These are phyloP conservation scores for Axea sp. DNA, from an alignment of 2,888 invertebrate genomes.

Conservation along the genomic window DNA sequence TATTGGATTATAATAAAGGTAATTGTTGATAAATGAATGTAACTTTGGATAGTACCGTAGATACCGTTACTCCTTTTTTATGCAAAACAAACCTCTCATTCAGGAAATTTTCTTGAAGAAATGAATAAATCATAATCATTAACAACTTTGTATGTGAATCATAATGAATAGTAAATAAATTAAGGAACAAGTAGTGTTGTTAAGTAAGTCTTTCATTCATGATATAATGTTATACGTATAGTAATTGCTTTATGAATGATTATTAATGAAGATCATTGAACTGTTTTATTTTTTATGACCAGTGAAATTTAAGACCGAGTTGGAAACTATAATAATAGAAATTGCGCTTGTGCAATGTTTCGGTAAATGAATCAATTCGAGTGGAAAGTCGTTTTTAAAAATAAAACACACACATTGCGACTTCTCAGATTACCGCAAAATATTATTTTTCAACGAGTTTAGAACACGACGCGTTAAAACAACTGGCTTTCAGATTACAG, in stretches of 20 bases:
- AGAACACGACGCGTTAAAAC: too few relatives aligned
- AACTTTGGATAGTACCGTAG: too few relatives aligned
- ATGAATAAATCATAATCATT: constrained; percentile 46
- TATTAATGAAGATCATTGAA: constrained; percentile 27
- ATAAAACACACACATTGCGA: too few relatives aligned
- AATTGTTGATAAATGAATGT: constrained; percentile 43
- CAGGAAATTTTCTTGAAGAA: constrained; percentile 28
- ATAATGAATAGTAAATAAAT: constrained; percentile 47
- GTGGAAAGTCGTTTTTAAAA: too few relatives aligned
- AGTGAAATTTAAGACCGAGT: constrained; percentile 4
- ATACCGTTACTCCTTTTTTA: too few relatives aligned
- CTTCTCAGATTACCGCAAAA: too few relatives aligned
- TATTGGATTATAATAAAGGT: constrained; percentile 36
- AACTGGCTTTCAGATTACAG: too few relatives aligned
- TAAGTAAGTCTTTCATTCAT: constrained; percentile 15
- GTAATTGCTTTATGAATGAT: constrained; percentile 11
- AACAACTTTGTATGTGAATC: constrained; percentile 31
- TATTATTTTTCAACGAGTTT: too few relatives aligned
- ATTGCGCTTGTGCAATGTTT: background rate
- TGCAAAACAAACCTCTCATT: constrained; percentile 19
- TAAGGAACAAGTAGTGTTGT: constrained; percentile 14
- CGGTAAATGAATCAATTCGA: too few relatives aligned
- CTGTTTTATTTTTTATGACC: constrained; percentile 16
- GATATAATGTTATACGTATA: constrained; percentile 26
- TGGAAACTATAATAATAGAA: background rate